Percentiles rank a stretch among this genome's conserved stretches.
These are phyloP conservation scores for Malurus elegans DNA, from an alignment of 2,113 vertebrate genomes.

Conservation along the genomic window DNA sequence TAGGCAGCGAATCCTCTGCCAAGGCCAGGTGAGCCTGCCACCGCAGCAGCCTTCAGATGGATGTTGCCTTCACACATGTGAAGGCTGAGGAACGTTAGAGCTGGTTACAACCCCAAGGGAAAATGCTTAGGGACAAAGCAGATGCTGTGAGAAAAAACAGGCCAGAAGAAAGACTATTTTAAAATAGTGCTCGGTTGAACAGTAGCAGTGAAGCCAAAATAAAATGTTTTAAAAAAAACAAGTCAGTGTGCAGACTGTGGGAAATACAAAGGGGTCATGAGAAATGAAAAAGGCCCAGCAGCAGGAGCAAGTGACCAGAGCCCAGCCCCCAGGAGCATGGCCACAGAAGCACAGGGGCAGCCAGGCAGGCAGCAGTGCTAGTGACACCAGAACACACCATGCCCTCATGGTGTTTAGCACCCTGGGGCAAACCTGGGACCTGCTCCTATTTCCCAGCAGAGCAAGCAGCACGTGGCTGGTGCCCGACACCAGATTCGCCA, in stretches of 20 bases:
- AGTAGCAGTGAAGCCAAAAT: conserved; percentile 56
- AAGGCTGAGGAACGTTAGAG: conserved; percentile 14
- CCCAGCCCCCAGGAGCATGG: background rate
- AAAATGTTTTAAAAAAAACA: background rate
- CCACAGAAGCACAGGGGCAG: background rate
- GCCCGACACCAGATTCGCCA: background rate
- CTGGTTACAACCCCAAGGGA: conserved; percentile 13
- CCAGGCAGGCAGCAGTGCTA: background rate
- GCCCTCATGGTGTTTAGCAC: fast-evolving
- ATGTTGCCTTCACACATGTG: background rate
- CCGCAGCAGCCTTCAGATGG: background rate
- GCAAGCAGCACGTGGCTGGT: background rate
- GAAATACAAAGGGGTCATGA: conserved; percentile 68
- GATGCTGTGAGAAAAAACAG: conserved; percentile 40
- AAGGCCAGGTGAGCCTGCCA: background rate
- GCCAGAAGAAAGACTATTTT: conserved; percentile 42
- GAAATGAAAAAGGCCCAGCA: conserved; percentile 2
- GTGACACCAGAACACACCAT: fast-evolving
- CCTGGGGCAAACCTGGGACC: background rate
- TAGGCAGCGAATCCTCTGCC: background rate
- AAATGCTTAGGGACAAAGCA: conserved; percentile 38
- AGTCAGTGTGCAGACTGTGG: conserved; percentile 34
- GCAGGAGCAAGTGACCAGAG: fast-evolving
- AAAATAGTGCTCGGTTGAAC: conserved; percentile 4
- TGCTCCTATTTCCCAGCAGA: background rate